Base-by-base conservation (phyloP, 2,113 vertebrate genomes). In the Delphinus delphis region DNA sequence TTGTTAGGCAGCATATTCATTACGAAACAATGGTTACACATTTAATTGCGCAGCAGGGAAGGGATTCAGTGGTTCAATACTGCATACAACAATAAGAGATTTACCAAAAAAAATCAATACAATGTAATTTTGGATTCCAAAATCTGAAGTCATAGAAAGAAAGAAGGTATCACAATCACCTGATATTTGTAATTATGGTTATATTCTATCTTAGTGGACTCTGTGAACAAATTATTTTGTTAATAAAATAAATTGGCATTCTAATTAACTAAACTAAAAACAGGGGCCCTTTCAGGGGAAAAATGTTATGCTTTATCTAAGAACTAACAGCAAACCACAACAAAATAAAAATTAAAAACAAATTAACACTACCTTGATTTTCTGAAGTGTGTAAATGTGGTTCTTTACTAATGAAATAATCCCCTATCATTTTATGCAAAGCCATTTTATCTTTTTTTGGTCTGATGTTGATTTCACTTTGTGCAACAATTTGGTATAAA, bases 11-110 rank as follows among this genome's bases (percentile, higher is more conserved):
- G 92, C 82, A 93, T 63, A 86, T 98, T 98, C 96, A 97, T 98
- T 98, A 85, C 94, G 96, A 98, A 55, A 97, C 95, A 97, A 94
- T 98, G 97, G 96, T 62, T 97, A 79, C 84, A 94, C 60, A 73
- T 97, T 97, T 96, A 98, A 98, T 98, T 97, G 84, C 95, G 90
- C 96, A 98, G 97, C 94, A 98, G 97, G 96, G 87, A 98, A 83
- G 67, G 33, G 1, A 70, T 97, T 97, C 96, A 96, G 90, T 94
- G 90, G 95, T 96, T 97, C 91, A 90, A 55, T 93, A 97, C 67
- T 97, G 73, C 82, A 96, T 92, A 93, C 93, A 95, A 60, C 95
- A 97, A 97, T 96, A 98, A 98, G 60, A 97, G 90, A 90, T 81
- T 98, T 97, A 50, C 84, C 14, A 63, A 97, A 81, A 97, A 77